Evolutionary conservation across 1,140 invertebrate species (phyloP), one percentile per base, ranked within the genome.

Genomic region (Rhynchophorus ferrugineus): DNA sequence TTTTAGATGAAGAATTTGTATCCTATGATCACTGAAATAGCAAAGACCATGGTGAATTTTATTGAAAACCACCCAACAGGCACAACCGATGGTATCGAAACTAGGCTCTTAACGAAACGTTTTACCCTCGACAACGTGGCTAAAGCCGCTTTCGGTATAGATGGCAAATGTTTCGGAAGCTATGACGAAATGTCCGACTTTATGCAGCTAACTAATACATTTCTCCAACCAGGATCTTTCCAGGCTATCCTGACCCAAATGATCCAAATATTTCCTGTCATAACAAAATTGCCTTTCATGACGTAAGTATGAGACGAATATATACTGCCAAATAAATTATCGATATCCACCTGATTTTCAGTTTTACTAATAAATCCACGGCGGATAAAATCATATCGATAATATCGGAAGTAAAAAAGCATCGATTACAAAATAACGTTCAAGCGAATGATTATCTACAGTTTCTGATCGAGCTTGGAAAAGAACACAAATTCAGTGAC

Each of bases 121-220:
- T 57, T 54, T 38, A 62, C 61, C 18, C 54, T 60, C 0, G 58
- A 64, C 19, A 49, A 54, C 24, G 57, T 62, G 3, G 57, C 61
- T 1, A 44, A 45, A 3, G 19, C 46, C 18, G 56, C 57, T 24
- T 61, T 62, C 35, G 61, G 61, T 11, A 29, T 62, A 3, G 48
- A 64, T 20, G 57, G 57, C 5, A 57, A 52, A 38, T 35, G 41
- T 11, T 52, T 52, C 22, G 49, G 45, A 16, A 44, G 33, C 29
- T 52, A 38, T 24, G 35, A 52, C 2, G 34, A 44, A 16, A 37
- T 52, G 11, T 52, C 49, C 11, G 49, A 52, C 8, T 52, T 52
- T 44, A 44, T 37, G 11, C 37, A 44, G 18, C 18, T 52, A 18
- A 43, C 36, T 9, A 38, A 52, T 24, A 2, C 21, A n/a, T 52